Evolutionary conservation across 2,797 vertebrate genomes (phyloP).

Genomic region (Percopsis omiscomaycus): DNA sequence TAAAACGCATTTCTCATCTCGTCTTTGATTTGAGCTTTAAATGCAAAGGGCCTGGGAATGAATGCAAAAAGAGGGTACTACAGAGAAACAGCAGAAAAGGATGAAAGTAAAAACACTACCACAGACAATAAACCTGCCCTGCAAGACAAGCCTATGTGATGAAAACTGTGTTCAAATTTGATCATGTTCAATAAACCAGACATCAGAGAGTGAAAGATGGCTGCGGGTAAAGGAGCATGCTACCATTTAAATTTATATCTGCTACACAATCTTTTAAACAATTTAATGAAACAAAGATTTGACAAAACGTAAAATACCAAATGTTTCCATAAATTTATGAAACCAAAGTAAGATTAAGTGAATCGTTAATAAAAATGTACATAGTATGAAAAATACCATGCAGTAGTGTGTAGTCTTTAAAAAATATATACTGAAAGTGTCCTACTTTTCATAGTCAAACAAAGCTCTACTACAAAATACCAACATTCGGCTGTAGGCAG

Average conservation of each 20-base stretch:
- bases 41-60: constrained; percentile 3
- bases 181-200: constrained; percentile 3
- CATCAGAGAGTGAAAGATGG: background rate
- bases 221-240: constrained; percentile 2
- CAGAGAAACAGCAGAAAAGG: constrained; percentile 15
- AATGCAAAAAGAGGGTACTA: background rate
- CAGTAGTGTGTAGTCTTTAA: too few relatives aligned
- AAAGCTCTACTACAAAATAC: background rate
- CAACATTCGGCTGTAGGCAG: background rate
- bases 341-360: too few relatives aligned
- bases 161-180: constrained; percentile 19
- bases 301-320: too few relatives aligned
- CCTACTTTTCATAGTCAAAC: background rate
- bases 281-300: too few relatives aligned
- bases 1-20: constrained; percentile 17
- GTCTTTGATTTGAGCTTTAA: constrained; percentile 40
- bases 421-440: background rate
- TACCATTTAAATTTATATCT: background rate
- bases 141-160: constrained; percentile 7
- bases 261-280: too few relatives aligned
- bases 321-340: too few relatives aligned
- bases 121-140: constrained; percentile 10
- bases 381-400: too few relatives aligned
- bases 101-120: constrained; percentile 20
- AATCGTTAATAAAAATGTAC: too few relatives aligned